Percentiles rank a stretch among this genome's conserved stretches.
Evolutionary conservation across 2,113 vertebrate genomes (phyloP).

Genomic region (Ceyx cyanopectus): DNA sequence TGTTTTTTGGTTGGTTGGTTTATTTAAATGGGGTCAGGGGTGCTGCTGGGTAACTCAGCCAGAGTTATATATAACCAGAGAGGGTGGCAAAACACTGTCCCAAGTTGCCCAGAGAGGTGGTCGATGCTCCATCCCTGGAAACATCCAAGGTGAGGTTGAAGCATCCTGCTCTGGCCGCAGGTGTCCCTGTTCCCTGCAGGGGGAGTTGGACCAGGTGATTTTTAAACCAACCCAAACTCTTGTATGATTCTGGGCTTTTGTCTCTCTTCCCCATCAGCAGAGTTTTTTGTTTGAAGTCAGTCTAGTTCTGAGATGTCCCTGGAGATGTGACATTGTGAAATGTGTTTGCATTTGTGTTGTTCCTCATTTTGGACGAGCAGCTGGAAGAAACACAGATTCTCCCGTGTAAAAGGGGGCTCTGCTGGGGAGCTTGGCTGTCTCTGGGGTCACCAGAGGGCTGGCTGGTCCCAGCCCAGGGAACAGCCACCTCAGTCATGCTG

Average conservation of each 20-base stretch:
- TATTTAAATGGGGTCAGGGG: not conserved
- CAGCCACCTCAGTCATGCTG: not conserved
- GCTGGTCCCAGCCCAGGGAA: not conserved
- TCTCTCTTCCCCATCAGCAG: not conserved
- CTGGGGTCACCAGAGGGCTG: not conserved
- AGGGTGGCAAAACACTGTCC: not conserved
- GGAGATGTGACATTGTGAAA: not conserved
- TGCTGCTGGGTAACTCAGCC: not conserved
- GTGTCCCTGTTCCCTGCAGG: not conserved
- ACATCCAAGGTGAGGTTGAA: not conserved
- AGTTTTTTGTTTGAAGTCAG: not conserved
- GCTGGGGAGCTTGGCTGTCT: not conserved
- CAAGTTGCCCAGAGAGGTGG: not conserved
- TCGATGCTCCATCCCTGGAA: not conserved
- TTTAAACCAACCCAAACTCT: not conserved
- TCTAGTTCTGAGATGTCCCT: not conserved
- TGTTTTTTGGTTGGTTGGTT: too few relatives aligned
- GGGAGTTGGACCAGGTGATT: not conserved
- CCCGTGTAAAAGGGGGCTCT: accelerated
- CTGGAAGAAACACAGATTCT: not conserved
- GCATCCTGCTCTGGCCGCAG: not conserved
- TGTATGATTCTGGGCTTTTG: not conserved
- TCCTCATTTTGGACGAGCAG: not conserved
- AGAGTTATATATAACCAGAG: not conserved
- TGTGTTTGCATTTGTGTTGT: not conserved